phyloP scores from a whole-genome alignment of 2,113 vertebrate species.

The Callaeas wilsoni region DNA sequence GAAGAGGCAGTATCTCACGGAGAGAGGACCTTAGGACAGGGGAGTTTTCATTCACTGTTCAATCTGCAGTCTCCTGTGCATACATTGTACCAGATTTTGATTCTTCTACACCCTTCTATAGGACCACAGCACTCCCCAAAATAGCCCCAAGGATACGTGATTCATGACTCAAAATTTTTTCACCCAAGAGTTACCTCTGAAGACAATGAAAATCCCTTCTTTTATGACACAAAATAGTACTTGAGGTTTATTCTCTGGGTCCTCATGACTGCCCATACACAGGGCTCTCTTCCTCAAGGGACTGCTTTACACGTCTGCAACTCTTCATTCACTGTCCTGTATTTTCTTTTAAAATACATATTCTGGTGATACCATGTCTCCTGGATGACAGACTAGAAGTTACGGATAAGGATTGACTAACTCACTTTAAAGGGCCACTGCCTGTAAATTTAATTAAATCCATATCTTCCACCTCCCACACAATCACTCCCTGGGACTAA shows the following conservation, averaged over 20 bases:
- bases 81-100: background rate
- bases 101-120: background rate
- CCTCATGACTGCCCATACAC: background rate
- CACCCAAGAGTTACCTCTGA: background rate
- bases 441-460: conserved; percentile 52
- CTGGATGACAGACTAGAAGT: conserved; percentile 13
- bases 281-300: background rate
- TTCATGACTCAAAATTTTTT: background rate
- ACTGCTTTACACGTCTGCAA: background rate
- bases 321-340: background rate
- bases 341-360: background rate
- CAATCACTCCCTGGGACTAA: conserved; percentile 5
- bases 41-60: background rate
- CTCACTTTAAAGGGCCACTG: conserved; percentile 30
- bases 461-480: conserved; percentile 38
- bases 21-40: background rate
- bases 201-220: fast-evolving
- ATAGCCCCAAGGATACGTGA: background rate
- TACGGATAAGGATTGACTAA: background rate
- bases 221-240: background rate
- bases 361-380: background rate
- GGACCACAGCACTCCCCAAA: background rate
- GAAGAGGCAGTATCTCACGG: background rate
- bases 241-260: background rate
- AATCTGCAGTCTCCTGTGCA: background rate